Evolutionary conservation across 1,140 invertebrate species (phyloP), one percentile per base, ranked within the genome.

Genomic region (Theocolax elegans): DNA sequence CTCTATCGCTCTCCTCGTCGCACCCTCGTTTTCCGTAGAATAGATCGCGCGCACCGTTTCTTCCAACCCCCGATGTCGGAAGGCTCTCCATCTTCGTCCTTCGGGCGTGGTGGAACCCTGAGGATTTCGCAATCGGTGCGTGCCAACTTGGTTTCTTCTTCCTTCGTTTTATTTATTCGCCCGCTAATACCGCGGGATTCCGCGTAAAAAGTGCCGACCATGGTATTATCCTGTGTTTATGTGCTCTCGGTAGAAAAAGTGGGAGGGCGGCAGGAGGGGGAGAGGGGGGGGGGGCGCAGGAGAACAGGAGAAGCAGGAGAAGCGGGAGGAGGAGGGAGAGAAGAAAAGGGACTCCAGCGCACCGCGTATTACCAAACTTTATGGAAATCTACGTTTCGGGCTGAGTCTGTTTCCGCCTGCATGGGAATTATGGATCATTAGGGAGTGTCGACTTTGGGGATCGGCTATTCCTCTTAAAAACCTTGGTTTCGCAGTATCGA

Each of bases 61-160:
- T 17, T 9, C 35, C 42, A 3, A 15, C 21, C 2, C 46, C 21
- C n/a, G 35, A 44, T 15, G 23, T 25, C 27, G 53, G 27, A 59
- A 67, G 49, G 65, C 44, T 40, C 19, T 59, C 31, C 51, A 15
- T 67, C 54, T 67, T 49, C 54, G 65, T 49, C 54, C 13, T 19
- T 1, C 42, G 51, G n/a, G 3, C 7, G 15, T 35, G n/a, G n/a
- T 49, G 21, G n/a, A 3, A 13, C 13, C 38, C 12, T 29, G 29
- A 35, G 40, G 54, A 49, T 67, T 67, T 59, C 13, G 54, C 54
- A 49, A 67, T 67, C 54, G 44, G 54, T 67, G 54, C 54, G 19
- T 49, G 65, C 19, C n/a, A 13, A 42, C 40, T 17, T 27, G 13
- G 13, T 10, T 31, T 54, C 31, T 29, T 56, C 49, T 53, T 27